phyloP scores from a whole-genome alignment of 2,113 vertebrate species.

The Neodontobutis hainanensis region DNA sequence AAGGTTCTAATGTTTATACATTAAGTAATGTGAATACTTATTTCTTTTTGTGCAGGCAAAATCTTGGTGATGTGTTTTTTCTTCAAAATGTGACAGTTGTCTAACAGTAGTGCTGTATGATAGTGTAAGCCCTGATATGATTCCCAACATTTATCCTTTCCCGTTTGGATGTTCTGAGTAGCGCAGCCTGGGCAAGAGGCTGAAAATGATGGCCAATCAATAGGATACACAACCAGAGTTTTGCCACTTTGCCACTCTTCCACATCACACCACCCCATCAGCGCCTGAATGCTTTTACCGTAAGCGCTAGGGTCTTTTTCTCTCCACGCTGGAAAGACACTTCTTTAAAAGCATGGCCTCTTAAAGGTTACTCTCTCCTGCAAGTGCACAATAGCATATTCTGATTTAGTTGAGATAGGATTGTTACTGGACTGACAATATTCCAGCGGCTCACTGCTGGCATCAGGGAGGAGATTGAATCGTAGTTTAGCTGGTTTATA shows the following conservation, averaged over 20 bases:
- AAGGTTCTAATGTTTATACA: background rate
- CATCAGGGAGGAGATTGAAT: background rate
- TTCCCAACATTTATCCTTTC: conserved; percentile 30
- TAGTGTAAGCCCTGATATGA: conserved; percentile 15
- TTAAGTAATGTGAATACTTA: too few species aligned
- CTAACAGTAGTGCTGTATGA: conserved; percentile 4
- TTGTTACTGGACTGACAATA: conserved; percentile 33
- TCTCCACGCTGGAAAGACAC: conserved; percentile 1
- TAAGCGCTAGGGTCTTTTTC: conserved; percentile 38
- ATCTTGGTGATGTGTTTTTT: too few species aligned
- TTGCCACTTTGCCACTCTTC: conserved; percentile 52
- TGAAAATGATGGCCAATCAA: conserved; percentile 49
- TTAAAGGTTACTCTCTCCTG: conserved; percentile 38
- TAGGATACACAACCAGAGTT: conserved; percentile 35
- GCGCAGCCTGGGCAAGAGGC: conserved; percentile 35
- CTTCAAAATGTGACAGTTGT: conserved; percentile 12
- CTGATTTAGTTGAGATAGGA: conserved; percentile 29
- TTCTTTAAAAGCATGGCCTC: conserved; percentile 21
- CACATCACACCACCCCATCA: conserved; percentile 20
- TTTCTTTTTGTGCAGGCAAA: too few species aligned
- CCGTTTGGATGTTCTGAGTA: conserved; percentile 27
- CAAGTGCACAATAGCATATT: conserved; percentile 31
- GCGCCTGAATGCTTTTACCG: conserved; percentile 38
- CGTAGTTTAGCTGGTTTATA: background rate
- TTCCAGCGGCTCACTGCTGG: background rate